Conservation (phyloP, 2,797 vertebrate genomes). For the Sphaeramia orbicularis region DNA sequence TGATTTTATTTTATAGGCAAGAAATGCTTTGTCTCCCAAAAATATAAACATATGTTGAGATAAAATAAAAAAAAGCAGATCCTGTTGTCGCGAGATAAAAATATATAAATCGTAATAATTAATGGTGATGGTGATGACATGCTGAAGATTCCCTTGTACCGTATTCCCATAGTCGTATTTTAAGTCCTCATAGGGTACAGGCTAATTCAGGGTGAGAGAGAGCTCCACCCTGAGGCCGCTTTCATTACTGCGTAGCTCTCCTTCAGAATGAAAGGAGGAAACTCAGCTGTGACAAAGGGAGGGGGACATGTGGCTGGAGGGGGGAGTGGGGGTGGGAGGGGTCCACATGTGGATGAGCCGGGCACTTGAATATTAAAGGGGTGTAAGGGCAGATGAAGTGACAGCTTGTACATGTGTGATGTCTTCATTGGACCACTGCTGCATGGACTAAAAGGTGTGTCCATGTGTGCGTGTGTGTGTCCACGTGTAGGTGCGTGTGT, state of each 20-base stretch:
- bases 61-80: too few species aligned
- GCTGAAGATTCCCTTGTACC: too few species aligned
- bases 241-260: conserved; percentile 16
- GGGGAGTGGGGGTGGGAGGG: background rate
- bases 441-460: conserved; percentile 27
- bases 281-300: background rate
- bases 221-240: conserved; percentile 59
- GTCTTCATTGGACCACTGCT: conserved; percentile 63
- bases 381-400: conserved; percentile 55
- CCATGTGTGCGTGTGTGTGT: conserved; percentile 19
- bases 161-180: too few species aligned
- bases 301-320: background rate
- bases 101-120: too few species aligned
- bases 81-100: too few species aligned
- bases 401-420: conserved; percentile 58
- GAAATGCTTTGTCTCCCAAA: too few species aligned
- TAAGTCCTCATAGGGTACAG: background rate
- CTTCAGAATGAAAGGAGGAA: background rate
- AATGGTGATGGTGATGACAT: too few species aligned
- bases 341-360: conserved; percentile 47
- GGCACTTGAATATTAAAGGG: conserved; percentile 18
- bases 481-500: conserved; percentile 22
- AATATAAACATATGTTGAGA: too few species aligned
- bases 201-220: conserved; percentile 27
- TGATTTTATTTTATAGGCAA: too few species aligned